Conservation (phyloP, 2,113 vertebrate genomes). For the Formicarius rufipectus region DNA sequence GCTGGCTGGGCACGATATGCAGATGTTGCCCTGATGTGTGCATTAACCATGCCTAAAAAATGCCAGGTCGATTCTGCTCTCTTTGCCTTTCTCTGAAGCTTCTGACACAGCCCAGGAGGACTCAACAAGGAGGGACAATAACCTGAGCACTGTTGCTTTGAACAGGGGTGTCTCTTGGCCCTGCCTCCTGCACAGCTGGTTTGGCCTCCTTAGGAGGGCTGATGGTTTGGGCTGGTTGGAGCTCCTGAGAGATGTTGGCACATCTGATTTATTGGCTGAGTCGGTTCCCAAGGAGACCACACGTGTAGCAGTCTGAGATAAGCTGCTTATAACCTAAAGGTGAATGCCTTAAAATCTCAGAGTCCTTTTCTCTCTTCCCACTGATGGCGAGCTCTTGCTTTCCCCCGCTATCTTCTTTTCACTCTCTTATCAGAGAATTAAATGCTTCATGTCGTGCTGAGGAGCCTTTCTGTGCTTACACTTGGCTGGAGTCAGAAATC, state of each 20-base stretch:
- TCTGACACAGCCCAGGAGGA: background rate
- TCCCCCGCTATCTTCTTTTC: background rate
- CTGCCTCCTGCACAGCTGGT: background rate
- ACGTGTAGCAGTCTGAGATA: background rate
- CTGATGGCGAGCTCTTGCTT: background rate
- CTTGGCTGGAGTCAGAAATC: background rate
- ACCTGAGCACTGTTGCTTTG: fast-evolving
- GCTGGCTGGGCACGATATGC: background rate
- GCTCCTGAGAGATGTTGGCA: slow-evolving; percentile 46
- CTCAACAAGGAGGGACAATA: fast-evolving
- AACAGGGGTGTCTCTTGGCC: background rate
- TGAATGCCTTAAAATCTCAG: slow-evolving; percentile 18
- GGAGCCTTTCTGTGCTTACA: background rate
- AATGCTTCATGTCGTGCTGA: background rate
- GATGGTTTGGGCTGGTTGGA: slow-evolving; percentile 25
- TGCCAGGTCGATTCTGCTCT: background rate
- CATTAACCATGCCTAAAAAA: background rate
- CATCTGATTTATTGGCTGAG: slow-evolving; percentile 57
- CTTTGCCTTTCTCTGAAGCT: background rate
- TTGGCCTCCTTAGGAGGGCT: background rate
- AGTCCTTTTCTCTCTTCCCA: background rate
- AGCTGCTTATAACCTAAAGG: slow-evolving; percentile 42
- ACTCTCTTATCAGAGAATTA: background rate
- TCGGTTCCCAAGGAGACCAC: slow-evolving; percentile 68
- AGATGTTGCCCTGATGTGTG: background rate